Base-by-base conservation (phyloP, 2,888 invertebrate genomes). In the Colletes collaris region DNA sequence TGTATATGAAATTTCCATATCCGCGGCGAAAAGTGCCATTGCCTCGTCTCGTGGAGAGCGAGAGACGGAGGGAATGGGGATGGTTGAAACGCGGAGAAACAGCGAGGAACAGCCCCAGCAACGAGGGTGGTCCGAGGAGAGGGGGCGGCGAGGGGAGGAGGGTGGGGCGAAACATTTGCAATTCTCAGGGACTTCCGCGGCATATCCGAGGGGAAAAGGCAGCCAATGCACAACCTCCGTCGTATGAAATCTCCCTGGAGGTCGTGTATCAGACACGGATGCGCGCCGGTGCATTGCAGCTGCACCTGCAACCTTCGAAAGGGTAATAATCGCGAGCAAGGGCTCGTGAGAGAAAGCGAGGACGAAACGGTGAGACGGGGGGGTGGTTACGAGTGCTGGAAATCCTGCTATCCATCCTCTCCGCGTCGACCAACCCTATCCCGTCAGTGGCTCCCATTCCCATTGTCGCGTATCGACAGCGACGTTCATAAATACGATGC, bases 1-100 rank as follows among this genome's bases (percentile, higher is more conserved):
- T 85, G 86, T 85, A 86, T 90, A 88, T 90, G 87, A 89, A 91
- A 90, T 90, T 91, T 89, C 88, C 88, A 90, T 90, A 90, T 88
- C 86, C 77, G 75, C 81, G 76, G 83, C 81, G 87, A 89, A 88
- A 88, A 88, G 89, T 88, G 82, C 80, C 84, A 72, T 72, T 78
- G 78, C 76, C 76, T 77, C 81, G 78, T 83, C 83, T 82, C 62
- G 62, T 58, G 53, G 67, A 63, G 56, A 52, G 37, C 63, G 63
- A 63, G 67, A 71, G 71, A 66, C 50, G 19, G 62, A 55, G 49
- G 11, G 55, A 35, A 10, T 64, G 35, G 16, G 52, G 49, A 13
- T 70, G 53, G 64, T 2, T 10, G 50, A 27, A 40, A 56, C 37
- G 35, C 40, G 49, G 71, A 76, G 66, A 13, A 53, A 75, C 67